A percentile compares a stretch with the other conserved stretches of the same genome.
Evolutionary conservation across 2,797 vertebrate species (phyloP).

Genomic region (Lutjanus campechanus): DNA sequence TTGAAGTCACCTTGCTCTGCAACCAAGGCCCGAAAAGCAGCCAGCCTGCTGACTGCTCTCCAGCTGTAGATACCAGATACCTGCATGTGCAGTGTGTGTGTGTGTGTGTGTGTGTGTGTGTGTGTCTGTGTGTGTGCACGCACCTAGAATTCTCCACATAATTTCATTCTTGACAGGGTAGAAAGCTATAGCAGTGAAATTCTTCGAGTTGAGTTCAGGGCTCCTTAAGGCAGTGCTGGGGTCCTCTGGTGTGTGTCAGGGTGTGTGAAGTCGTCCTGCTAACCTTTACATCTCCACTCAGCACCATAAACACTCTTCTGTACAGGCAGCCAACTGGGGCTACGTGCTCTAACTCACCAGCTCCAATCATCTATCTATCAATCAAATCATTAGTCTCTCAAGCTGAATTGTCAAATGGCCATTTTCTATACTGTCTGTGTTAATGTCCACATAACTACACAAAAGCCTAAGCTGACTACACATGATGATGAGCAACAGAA

Average conservation of each 20-base stretch:
- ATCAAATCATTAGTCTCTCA: background rate
- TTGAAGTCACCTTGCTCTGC: constrained; percentile 81
- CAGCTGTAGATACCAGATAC: constrained; percentile 38
- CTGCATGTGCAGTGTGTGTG: background rate
- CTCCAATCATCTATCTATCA: constrained; percentile 4
- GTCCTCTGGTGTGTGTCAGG: constrained; percentile 19
- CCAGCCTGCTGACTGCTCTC: constrained; percentile 17
- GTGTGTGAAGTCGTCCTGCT: constrained; percentile 29
- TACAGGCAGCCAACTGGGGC: constrained; percentile 5
- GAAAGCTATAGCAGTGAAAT: constrained; percentile 20
- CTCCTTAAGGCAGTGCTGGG: constrained; percentile 15
- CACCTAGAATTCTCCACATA: background rate
- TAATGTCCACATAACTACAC: background rate
- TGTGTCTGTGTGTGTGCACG: background rate
- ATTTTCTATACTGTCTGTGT: background rate
- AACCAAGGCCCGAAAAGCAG: constrained; percentile 49
- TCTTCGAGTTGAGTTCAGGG: constrained; percentile 25
- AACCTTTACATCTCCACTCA: constrained; percentile 35
- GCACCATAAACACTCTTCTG: constrained; percentile 2
- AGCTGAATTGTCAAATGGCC: background rate
- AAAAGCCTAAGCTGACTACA: too few species aligned
- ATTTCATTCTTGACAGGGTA: constrained; percentile 5
- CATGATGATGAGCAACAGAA: too few species aligned
- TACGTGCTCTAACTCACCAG: background rate
- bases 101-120: constrained; percentile 5